Evolutionary conservation across 2,797 vertebrate species (phyloP).

Genomic region (Syngnathus rostellatus): DNA sequence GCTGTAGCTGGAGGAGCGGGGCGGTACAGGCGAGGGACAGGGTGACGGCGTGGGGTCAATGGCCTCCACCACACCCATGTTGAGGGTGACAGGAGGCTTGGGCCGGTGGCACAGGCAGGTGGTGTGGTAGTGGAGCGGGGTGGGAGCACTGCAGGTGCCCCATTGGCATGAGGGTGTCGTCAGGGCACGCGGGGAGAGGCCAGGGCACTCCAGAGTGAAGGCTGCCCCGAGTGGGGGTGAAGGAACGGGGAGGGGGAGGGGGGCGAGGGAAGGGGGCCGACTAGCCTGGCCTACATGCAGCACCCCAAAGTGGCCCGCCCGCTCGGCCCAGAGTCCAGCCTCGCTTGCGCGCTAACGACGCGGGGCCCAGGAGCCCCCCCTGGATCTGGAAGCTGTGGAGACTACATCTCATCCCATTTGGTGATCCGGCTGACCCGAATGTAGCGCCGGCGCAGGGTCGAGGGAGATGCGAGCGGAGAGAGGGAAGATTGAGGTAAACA

Average conservation of each 20-base stretch:
- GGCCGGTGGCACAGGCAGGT: slow-evolving; percentile 69
- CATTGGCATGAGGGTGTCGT: slow-evolving; percentile 74
- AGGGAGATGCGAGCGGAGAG: slow-evolving; percentile 25
- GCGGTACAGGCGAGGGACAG: slow-evolving; percentile 70
- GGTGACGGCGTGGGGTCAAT: slow-evolving; percentile 62
- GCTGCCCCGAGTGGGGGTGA: slow-evolving; percentile 48
- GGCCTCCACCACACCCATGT: slow-evolving; percentile 71
- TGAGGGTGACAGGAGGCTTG: slow-evolving; percentile 56
- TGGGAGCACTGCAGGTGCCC: slow-evolving; percentile 59
- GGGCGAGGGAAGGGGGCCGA: slow-evolving; percentile 51
- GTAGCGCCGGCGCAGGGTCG: slow-evolving; percentile 35
- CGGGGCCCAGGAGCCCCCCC: slow-evolving; percentile 66
- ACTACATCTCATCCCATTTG: slow-evolving; percentile 75
- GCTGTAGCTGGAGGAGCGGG: slow-evolving; percentile 75
- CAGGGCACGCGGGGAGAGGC: slow-evolving; percentile 68
- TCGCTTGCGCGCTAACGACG: slow-evolving; percentile 43
- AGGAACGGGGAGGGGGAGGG: slow-evolving; percentile 44
- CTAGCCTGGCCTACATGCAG: slow-evolving; percentile 64
- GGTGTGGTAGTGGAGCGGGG: slow-evolving; percentile 67
- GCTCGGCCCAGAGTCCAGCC: slow-evolving; percentile 59
- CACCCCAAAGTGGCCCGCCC: slow-evolving; percentile 49
- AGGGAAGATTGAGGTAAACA: slow-evolving; percentile 47
- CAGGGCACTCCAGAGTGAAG: slow-evolving; percentile 74
- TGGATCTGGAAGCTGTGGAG: slow-evolving; percentile 62
- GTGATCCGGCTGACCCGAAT: slow-evolving; percentile 61